These are phyloP conservation scores for Sialis lutaria DNA, from an alignment of 2,888 invertebrate genomes.

Conservation along the genomic window DNA sequence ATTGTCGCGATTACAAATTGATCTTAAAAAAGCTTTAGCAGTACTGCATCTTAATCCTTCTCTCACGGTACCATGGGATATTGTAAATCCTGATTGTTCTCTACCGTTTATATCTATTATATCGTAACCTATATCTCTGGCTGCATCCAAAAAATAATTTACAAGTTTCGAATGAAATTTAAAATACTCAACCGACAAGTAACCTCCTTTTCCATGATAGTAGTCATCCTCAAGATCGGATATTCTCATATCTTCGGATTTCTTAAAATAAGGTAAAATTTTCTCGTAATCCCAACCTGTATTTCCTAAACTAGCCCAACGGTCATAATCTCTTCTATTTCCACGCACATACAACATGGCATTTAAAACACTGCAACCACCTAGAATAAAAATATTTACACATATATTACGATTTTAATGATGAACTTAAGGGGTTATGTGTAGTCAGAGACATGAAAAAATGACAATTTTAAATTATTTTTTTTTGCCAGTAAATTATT, in stretches of 20 bases:
- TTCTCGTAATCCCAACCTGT: conserved; percentile 64
- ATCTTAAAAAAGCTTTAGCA: conserved; percentile 63
- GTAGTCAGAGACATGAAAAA: too few species aligned
- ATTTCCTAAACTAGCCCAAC: conserved; percentile 62
- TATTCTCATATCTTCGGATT: conserved; percentile 61
- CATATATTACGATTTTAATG: too few species aligned
- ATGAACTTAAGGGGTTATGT: too few species aligned
- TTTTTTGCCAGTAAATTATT: too few species aligned
- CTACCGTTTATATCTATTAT: conserved; percentile 59
- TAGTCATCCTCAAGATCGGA: conserved; percentile 36
- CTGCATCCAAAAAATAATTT: conserved; percentile 50
- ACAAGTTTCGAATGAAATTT: conserved; percentile 51
- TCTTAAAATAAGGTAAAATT: conserved; percentile 60
- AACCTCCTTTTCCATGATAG: conserved; percentile 56
- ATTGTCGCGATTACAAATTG: conserved; percentile 46
- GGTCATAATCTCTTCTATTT: conserved; percentile 67
- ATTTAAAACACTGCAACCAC: conserved; percentile 66
- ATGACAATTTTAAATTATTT: too few species aligned
- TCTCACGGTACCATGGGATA: conserved; percentile 58
- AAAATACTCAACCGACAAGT: conserved; percentile 54
- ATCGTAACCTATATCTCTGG: conserved; percentile 48
- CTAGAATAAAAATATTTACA: too few species aligned
- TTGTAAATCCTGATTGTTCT: conserved; percentile 61
- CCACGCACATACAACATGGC: conserved; percentile 83
- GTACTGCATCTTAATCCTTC: conserved; percentile 70